Evolutionary conservation across 2,113 vertebrate genomes (phyloP).

Genomic region (Bungarus multicinctus): DNA sequence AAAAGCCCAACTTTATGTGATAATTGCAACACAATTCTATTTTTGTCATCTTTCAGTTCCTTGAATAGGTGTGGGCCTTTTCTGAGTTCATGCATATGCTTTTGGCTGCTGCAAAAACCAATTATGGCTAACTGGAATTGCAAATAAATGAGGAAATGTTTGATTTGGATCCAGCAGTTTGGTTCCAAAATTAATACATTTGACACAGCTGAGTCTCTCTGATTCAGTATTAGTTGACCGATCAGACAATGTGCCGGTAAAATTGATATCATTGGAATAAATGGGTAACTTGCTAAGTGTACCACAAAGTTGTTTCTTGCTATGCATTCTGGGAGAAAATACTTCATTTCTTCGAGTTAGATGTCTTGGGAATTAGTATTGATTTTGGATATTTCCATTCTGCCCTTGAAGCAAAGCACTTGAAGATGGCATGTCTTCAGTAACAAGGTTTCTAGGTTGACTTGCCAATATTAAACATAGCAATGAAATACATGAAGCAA

Average conservation of each 20-base stretch:
- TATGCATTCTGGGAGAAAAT: not conserved
- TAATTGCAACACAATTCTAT: not conserved
- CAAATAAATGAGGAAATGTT: not conserved
- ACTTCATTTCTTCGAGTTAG: not conserved
- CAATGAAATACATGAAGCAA: not conserved
- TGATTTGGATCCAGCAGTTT: not conserved
- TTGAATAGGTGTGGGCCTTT: not conserved
- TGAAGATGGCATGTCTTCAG: not conserved
- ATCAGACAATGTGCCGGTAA: not conserved
- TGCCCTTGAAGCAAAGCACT: not conserved
- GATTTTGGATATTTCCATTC: not conserved
- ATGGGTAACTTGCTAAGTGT: not conserved
- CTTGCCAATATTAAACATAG: not conserved
- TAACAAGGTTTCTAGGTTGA: not conserved
- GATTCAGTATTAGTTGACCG: not conserved
- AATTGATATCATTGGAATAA: not conserved
- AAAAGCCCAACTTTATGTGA: not conserved
- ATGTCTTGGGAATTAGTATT: not conserved
- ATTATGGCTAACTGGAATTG: not conserved
- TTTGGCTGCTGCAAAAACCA: not conserved
- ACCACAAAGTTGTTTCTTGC: not conserved
- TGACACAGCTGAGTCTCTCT: not conserved
- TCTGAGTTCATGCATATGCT: not conserved
- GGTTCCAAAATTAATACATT: constrained; percentile 1
- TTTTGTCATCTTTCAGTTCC: not conserved